Percentiles rank a stretch among this genome's conserved stretches.
phyloP scores from a whole-genome alignment of 1,140 invertebrate species.

The Atta texana region DNA sequence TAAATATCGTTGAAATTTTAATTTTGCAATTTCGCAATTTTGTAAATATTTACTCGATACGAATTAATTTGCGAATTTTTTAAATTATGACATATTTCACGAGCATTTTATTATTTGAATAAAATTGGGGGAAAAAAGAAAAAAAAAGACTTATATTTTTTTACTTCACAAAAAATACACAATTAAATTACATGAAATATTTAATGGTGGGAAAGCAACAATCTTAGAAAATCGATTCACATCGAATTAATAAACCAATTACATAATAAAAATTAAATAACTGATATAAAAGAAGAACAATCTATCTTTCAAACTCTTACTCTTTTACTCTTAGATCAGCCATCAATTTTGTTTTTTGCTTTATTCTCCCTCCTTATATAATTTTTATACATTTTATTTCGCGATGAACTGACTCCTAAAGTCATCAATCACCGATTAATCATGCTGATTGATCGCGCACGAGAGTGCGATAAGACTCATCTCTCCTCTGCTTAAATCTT shows the following conservation, averaged over 20 bases:
- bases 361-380: not conserved
- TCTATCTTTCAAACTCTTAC: not conserved
- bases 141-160: not conserved
- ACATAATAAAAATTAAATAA: not conserved
- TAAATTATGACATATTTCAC: not conserved
- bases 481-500: not conserved
- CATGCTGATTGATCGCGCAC: not conserved
- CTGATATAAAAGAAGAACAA: not conserved
- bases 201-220: not conserved
- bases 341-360: not conserved
- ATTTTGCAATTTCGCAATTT: not conserved
- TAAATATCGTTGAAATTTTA: no score
- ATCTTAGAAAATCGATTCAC: not conserved
- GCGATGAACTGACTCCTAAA: not conserved
- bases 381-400: not conserved
- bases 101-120: not conserved
- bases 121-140: not conserved
- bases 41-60: not conserved
- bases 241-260: not conserved
- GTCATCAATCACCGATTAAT: not conserved
- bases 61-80: not conserved
- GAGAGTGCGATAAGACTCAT: not conserved
- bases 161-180: no score
- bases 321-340: not conserved
- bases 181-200: not conserved